Percentiles rank a stretch among this genome's conserved stretches.
Evolutionary conservation across 2,113 vertebrate species (phyloP).

Genomic region (Calypte anna): DNA sequence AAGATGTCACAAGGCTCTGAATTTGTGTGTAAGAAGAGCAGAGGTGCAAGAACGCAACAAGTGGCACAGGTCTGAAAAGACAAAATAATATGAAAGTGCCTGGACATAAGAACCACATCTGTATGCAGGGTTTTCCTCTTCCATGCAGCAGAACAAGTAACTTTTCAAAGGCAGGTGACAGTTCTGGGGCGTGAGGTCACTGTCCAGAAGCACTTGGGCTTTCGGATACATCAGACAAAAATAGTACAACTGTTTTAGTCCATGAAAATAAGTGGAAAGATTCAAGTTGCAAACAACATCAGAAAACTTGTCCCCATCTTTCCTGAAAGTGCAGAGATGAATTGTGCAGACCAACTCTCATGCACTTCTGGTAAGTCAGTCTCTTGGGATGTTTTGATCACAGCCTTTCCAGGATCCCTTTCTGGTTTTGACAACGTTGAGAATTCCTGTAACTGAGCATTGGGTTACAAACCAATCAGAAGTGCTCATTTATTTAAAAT

Average conservation of each 20-base stretch:
- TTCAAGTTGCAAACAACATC: not conserved
- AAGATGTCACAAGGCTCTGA: not conserved
- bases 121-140: not conserved
- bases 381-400: not conserved
- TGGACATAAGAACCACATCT: not conserved
- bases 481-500: not conserved
- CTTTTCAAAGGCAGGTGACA: not conserved
- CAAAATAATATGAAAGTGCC: not conserved
- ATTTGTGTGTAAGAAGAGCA: accelerated
- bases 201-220: not conserved
- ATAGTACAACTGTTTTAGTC: not conserved
- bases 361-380: not conserved
- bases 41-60: not conserved
- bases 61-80: not conserved
- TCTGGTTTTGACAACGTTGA: not conserved
- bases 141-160: not conserved
- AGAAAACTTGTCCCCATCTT: not conserved
- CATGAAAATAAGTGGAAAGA: not conserved
- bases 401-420: not conserved
- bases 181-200: not conserved
- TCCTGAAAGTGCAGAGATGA: not conserved
- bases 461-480: not conserved
- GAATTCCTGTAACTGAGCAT: not conserved
- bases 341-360: not conserved
- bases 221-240: not conserved